Conservation (phyloP, 1,140 invertebrate species). For the Platorchestia sp. region DNA sequence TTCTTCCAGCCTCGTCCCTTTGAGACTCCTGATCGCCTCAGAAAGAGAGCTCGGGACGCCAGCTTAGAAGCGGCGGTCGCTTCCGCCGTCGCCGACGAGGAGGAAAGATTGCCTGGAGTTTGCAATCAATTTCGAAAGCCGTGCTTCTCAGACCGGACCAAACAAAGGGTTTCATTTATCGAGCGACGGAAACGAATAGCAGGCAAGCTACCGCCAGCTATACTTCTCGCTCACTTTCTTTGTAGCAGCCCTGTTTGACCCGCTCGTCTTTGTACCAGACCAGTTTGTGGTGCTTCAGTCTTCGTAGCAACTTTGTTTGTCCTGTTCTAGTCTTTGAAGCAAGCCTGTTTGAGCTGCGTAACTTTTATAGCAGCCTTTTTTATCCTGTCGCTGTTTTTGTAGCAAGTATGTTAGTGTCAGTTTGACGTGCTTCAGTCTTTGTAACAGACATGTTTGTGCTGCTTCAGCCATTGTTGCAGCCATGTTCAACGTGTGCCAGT, state of each 20-base stretch:
- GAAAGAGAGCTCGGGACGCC: neutral
- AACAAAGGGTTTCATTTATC: slow-evolving; percentile 9
- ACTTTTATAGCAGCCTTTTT: no score
- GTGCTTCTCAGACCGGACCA: neutral
- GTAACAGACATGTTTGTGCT: neutral
- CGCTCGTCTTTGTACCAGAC: neutral
- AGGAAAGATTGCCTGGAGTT: neutral
- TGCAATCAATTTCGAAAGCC: slow-evolving; percentile 7
- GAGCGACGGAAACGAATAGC: neutral
- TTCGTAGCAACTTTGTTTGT: neutral
- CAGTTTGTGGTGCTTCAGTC: neutral
- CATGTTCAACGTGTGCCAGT: no score
- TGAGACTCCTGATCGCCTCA: neutral
- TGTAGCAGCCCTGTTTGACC: neutral
- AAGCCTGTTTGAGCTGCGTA: neutral
- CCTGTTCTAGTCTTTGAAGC: neutral
- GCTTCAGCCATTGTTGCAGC: no score
- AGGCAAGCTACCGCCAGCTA: neutral
- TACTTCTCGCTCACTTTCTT: neutral
- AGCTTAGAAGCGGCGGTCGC: neutral
- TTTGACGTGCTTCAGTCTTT: neutral
- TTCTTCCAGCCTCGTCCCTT: neutral
- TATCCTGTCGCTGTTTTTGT: no score
- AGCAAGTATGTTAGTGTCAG: neutral
- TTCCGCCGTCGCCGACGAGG: neutral